Evolutionary conservation across 2,797 vertebrate genomes (phyloP).

Genomic region (Sphaeramia orbicularis): DNA sequence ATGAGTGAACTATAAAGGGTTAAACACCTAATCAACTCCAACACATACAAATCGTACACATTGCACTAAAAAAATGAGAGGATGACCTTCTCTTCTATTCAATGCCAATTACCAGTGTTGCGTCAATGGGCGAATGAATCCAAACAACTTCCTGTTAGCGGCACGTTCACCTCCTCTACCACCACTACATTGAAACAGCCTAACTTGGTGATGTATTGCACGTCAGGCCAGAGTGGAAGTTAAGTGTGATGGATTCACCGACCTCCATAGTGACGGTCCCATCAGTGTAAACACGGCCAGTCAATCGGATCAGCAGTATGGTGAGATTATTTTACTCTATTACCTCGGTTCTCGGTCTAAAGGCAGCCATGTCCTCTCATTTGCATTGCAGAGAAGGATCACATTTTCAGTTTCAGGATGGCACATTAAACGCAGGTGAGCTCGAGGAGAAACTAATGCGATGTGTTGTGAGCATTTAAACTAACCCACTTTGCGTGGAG

Average conservation of each 20-base stretch:
- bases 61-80: too few relatives aligned
- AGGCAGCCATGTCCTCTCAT: constrained; percentile 6
- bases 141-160: constrained; percentile 1
- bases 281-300: constrained; percentile 21
- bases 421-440: constrained; percentile 18
- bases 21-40: too few relatives aligned
- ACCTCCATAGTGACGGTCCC: background rate
- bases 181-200: background rate
- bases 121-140: background rate
- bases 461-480: constrained; percentile 33
- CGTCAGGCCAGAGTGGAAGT: constrained; percentile 31
- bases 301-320: constrained; percentile 4
- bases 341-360: constrained; percentile 6
- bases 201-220: constrained; percentile 47
- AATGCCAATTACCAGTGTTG: constrained; percentile 1
- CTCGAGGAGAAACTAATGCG: constrained; percentile 24
- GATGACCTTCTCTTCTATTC: background rate
- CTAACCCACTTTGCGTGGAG: constrained; percentile 26
- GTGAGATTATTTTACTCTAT: constrained; percentile 13
- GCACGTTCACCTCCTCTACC: constrained; percentile 6
- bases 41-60: too few relatives aligned
- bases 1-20: too few relatives aligned
- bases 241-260: constrained; percentile 57
- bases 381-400: background rate
- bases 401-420: background rate